phyloP scores from a whole-genome alignment of 2,797 vertebrate genomes.

The Lepus oiostolus region DNA sequence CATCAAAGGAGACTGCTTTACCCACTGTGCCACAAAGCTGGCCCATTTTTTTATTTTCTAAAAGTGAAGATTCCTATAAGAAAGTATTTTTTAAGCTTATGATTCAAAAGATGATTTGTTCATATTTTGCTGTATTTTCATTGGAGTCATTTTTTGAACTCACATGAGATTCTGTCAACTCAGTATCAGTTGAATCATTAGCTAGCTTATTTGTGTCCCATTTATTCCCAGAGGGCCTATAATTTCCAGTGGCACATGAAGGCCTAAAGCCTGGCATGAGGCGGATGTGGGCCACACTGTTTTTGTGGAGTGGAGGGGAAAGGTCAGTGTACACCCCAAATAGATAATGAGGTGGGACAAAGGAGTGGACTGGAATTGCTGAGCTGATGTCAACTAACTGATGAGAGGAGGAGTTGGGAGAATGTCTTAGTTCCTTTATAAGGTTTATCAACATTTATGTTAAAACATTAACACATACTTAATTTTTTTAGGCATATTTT shows the following conservation, averaged over 20 bases:
- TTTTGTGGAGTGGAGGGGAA: constrained; percentile 7
- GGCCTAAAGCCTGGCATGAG: neutral
- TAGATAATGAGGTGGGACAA: neutral
- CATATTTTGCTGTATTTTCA: constrained; percentile 41
- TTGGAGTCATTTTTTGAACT: constrained; percentile 38
- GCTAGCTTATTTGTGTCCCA: neutral
- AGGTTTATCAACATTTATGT: constrained; percentile 72
- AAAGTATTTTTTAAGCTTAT: neutral
- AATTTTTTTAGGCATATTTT: constrained; percentile 90
- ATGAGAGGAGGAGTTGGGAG: constrained; percentile 55
- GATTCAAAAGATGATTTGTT: neutral
- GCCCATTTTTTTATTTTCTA: too few species aligned
- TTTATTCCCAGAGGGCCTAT: neutral
- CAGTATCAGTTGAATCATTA: neutral
- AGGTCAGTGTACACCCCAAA: neutral
- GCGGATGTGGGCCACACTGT: neutral
- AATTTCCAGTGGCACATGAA: constrained; percentile 12
- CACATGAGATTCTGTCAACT: neutral
- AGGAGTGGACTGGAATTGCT: constrained; percentile 48
- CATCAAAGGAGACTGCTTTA: too few species aligned
- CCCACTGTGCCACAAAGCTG: too few species aligned
- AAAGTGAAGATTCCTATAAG: neutral
- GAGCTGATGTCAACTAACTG: neutral
- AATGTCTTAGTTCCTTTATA: constrained; percentile 76
- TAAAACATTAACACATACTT: constrained; percentile 80